Evolutionary conservation across 2,113 vertebrate species (phyloP).

Genomic region (Rhadina sibilatrix): DNA sequence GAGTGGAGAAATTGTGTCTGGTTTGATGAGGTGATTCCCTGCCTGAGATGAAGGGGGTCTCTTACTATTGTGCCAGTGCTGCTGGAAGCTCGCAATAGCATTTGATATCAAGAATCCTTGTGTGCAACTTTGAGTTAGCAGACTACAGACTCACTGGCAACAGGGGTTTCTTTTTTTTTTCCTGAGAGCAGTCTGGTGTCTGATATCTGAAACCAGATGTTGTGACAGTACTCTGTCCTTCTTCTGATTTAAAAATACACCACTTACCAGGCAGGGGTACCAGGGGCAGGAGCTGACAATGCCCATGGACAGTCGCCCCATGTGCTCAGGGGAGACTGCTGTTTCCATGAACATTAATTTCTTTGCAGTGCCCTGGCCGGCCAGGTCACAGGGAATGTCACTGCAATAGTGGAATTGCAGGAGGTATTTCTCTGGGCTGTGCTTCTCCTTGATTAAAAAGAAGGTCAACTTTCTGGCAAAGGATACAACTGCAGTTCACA

Average conservation of each 20-base stretch:
- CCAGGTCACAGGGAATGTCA: background rate
- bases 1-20: background rate
- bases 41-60: background rate
- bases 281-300: fast-evolving
- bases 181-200: background rate
- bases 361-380: background rate
- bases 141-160: background rate
- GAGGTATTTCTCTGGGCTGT: background rate
- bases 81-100: background rate
- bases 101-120: fast-evolving
- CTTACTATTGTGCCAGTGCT: background rate
- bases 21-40: background rate
- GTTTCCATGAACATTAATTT: background rate
- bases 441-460: background rate
- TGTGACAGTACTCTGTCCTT: background rate
- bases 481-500: background rate
- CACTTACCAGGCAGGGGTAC: background rate
- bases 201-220: background rate
- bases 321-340: background rate
- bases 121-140: background rate
- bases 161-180: background rate
- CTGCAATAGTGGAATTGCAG: background rate
- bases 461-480: background rate
- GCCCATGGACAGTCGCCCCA: background rate
- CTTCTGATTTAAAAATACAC: background rate